phyloP scores from a whole-genome alignment of 2,797 vertebrate genomes.

The Acanthiza pusilla region DNA sequence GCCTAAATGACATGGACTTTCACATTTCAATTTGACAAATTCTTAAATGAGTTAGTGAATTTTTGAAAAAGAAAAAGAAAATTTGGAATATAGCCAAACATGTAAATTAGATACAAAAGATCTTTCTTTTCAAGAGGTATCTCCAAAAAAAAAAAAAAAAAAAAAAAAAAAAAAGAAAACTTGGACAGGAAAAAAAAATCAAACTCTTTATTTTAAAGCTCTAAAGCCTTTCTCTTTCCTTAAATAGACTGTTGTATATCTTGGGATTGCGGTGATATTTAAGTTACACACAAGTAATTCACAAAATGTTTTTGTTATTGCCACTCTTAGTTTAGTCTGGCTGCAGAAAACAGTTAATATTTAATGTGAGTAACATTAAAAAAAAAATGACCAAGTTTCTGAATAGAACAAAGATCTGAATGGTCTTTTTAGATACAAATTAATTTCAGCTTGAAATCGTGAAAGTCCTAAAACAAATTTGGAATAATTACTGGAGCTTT shows the following conservation, averaged over 20 bases:
- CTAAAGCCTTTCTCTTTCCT: not conserved
- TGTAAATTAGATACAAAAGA: not conserved
- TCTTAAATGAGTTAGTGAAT: not conserved
- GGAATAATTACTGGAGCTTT: not conserved
- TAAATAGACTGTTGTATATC: not conserved
- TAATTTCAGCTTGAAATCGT: not conserved
- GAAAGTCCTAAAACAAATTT: not conserved
- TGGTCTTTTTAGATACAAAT: not conserved
- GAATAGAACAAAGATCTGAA: not conserved
- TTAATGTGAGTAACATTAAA: not conserved
- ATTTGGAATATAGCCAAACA: not conserved
- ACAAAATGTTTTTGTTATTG: not conserved
- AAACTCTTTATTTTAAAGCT: fast-evolving
- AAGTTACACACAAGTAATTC: not conserved
- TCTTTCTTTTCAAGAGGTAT: not conserved
- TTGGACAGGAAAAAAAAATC: too few relatives aligned
- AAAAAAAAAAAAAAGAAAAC: not conserved
- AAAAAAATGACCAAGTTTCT: not conserved
- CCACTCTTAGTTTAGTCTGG: not conserved
- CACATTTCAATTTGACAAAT: not conserved
- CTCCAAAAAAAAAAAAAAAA: not conserved
- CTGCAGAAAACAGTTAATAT: not conserved
- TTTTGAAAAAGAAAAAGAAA: not conserved
- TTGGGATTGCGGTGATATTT: not conserved
- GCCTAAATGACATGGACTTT: not conserved